phyloP scores from a whole-genome alignment of 2,888 invertebrate genomes.

The Seira musarum region DNA sequence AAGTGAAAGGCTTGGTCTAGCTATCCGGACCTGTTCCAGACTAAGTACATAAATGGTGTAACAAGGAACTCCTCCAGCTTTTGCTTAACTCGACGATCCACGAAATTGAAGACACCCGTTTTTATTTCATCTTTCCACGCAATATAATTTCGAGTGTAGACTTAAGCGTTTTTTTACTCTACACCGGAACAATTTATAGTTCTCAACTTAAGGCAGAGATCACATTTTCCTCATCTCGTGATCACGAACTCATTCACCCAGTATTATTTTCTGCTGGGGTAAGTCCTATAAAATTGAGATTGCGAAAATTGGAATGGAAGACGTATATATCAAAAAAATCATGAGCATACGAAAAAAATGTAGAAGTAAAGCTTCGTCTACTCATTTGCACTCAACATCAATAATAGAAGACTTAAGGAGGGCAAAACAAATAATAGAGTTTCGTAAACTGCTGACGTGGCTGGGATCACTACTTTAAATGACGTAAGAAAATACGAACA shows the following conservation, averaged over 20 bases:
- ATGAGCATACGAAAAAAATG: slow-evolving; percentile 13
- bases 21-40: not conserved
- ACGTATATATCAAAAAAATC: slow-evolving; percentile 18
- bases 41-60: not conserved
- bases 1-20: too few relatives aligned
- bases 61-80: not conserved
- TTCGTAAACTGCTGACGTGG: slow-evolving; percentile 47
- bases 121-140: slow-evolving; percentile 48
- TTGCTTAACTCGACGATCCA: not conserved
- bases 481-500: slow-evolving; percentile 20
- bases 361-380: not conserved
- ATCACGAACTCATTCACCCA: slow-evolving; percentile 20
- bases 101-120: slow-evolving; percentile 8
- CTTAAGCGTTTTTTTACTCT: slow-evolving; percentile 18
- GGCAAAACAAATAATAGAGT: slow-evolving; percentile 46
- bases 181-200: slow-evolving; percentile 46
- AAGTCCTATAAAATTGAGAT: not conserved
- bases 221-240: slow-evolving; percentile 23
- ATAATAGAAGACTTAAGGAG: slow-evolving; percentile 7
- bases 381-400: slow-evolving; percentile 38
- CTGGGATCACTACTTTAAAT: slow-evolving; percentile 26
- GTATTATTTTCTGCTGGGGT: slow-evolving; percentile 20
- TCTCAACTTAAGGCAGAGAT: slow-evolving; percentile 38
- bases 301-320: slow-evolving; percentile 31
- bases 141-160: slow-evolving; percentile 43